These are phyloP conservation scores for Halcyon leucocephala DNA, from an alignment of 2,797 vertebrate species.

Conservation along the genomic window DNA sequence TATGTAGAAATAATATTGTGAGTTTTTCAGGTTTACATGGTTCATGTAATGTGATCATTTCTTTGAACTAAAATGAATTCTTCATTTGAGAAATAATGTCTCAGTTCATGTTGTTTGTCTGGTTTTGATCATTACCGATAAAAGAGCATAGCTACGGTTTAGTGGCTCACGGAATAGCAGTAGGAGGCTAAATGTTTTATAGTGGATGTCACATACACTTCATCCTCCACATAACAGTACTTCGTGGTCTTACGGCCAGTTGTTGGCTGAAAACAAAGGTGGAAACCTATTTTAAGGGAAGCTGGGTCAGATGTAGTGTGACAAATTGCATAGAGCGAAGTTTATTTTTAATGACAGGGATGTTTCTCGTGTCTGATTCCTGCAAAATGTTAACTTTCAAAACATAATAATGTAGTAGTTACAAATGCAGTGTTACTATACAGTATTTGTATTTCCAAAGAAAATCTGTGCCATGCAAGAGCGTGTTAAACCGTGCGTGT, in stretches of 20 bases:
- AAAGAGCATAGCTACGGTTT: background rate
- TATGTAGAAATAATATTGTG: background rate
- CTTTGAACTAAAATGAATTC: background rate
- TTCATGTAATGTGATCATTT: background rate
- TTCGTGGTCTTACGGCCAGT: background rate
- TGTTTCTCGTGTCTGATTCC: background rate
- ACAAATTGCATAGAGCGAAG: background rate
- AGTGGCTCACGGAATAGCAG: background rate
- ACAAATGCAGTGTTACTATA: background rate
- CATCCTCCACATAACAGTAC: background rate
- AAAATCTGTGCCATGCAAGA: background rate
- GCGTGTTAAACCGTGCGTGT: background rate
- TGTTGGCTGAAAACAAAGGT: background rate
- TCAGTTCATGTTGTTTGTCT: background rate
- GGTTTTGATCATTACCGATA: background rate
- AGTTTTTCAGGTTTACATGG: background rate
- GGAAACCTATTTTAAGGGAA: background rate
- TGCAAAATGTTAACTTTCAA: background rate
- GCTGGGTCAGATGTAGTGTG: background rate
- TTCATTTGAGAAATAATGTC: background rate
- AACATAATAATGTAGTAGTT: background rate
- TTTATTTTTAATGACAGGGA: background rate
- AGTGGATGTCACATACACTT: background rate
- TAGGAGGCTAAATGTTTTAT: background rate
- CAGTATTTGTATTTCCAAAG: background rate